These are phyloP conservation scores for Tachyglossus aculeatus DNA, from an alignment of 2,797 vertebrate species.

Conservation along the genomic window DNA sequence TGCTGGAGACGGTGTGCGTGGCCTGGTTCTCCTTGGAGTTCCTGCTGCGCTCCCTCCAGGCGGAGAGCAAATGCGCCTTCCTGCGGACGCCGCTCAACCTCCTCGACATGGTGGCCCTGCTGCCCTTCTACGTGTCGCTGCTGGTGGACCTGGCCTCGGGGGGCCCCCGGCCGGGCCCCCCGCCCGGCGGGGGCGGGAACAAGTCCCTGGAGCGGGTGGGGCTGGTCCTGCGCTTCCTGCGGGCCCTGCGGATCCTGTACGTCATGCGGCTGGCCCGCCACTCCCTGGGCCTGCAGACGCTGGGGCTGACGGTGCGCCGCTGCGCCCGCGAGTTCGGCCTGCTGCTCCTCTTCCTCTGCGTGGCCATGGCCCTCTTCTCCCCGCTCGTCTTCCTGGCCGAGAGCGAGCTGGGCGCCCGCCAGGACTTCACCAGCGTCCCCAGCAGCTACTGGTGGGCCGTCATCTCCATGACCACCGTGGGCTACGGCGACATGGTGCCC, in stretches of 20 bases:
- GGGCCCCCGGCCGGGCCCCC: slow-evolving; percentile 34
- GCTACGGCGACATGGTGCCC: slow-evolving; percentile 97
- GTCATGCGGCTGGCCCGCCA: slow-evolving; percentile 93
- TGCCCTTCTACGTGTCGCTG: slow-evolving; percentile 93
- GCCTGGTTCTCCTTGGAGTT: slow-evolving; percentile 98
- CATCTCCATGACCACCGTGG: slow-evolving; percentile 98
- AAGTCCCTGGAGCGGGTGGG: slow-evolving; percentile 94
- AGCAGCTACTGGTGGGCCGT: slow-evolving; percentile 98
- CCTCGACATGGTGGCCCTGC: slow-evolving; percentile 92
- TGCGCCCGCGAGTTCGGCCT: slow-evolving; percentile 93
- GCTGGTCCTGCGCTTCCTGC: slow-evolving; percentile 88
- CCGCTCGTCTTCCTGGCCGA: slow-evolving; percentile 92
- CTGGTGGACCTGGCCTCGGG: slow-evolving; percentile 85
- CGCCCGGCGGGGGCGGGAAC: slow-evolving; percentile 78
- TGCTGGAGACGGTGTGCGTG: slow-evolving; percentile 94
- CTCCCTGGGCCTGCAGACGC: slow-evolving; percentile 90
- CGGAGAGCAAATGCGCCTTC: slow-evolving; percentile 90
- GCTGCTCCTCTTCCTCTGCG: slow-evolving; percentile 91
- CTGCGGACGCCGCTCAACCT: slow-evolving; percentile 92
- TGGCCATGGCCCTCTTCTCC: slow-evolving; percentile 94
- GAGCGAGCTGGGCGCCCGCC: slow-evolving; percentile 92
- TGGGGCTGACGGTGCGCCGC: slow-evolving; percentile 89
- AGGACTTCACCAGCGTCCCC: slow-evolving; percentile 95
- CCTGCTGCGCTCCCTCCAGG: slow-evolving; percentile 92
- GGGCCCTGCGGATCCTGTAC: slow-evolving; percentile 92